Evolutionary conservation across 1,140 invertebrate genomes (phyloP).

Genomic region (Drosophila pruinosa): DNA sequence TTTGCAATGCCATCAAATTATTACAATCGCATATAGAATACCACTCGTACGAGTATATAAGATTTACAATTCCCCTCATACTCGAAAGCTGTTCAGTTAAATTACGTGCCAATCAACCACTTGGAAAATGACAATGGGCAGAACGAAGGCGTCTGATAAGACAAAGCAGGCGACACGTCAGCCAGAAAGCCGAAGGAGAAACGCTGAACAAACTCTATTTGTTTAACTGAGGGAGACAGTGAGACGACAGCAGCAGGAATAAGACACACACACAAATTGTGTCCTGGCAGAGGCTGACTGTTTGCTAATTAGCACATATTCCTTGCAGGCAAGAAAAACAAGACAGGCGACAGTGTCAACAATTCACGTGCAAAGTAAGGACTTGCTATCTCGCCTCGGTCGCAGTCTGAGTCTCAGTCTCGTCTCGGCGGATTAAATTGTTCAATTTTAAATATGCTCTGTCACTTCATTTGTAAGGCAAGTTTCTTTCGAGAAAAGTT

Average conservation of each 20-base stretch:
- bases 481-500: slow-evolving; percentile 39
- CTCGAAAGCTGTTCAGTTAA: slow-evolving; percentile 52
- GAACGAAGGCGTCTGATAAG: slow-evolving; percentile 53
- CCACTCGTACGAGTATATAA: too few species aligned
- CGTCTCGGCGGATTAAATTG: slow-evolving; percentile 78
- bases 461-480: slow-evolving; percentile 79
- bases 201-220: slow-evolving; percentile 66
- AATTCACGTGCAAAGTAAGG: slow-evolving; percentile 54
- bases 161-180: slow-evolving; percentile 48
- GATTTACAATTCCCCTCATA: too few species aligned
- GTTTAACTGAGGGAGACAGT: slow-evolving; percentile 51
- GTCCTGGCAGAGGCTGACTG: slow-evolving; percentile 43
- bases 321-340: slow-evolving; percentile 67
- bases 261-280: slow-evolving; percentile 24
- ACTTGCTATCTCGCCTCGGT: background rate
- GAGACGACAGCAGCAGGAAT: slow-evolving; percentile 21
- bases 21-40: too few species aligned
- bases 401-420: slow-evolving; percentile 1
- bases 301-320: slow-evolving; percentile 81
- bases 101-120: slow-evolving; percentile 80
- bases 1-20: background rate
- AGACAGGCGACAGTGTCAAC: slow-evolving; percentile 65
- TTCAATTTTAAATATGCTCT: slow-evolving; percentile 82
- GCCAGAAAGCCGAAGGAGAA: slow-evolving; percentile 29
- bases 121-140: slow-evolving; percentile 72